Base-by-base conservation (phyloP, 1,140 invertebrate species). In the Cepaea nemoralis region DNA sequence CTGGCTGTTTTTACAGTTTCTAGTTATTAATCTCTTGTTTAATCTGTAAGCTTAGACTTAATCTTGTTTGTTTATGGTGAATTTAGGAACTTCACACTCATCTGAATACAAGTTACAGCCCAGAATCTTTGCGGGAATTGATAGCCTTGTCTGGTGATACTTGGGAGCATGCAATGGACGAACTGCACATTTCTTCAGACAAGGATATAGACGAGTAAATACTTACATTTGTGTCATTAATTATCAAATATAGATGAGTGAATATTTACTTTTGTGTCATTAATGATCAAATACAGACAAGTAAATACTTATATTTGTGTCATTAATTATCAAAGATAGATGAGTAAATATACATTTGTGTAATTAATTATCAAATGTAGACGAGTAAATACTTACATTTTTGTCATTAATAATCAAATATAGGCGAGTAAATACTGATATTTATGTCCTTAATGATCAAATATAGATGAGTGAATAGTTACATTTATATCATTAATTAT, bases 41-140 rank as follows among this genome's bases (percentile, higher is more conserved):
- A n/a, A n/a, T n/a, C n/a, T n/a, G n/a, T n/a, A n/a, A n/a, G n/a
- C n/a, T n/a, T n/a, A n/a, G n/a, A n/a, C n/a, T n/a, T n/a, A n/a
- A n/a, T n/a, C n/a, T n/a, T n/a, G n/a, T n/a, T n/a, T n/a, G n/a
- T n/a, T n/a, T n/a, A n/a, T n/a, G n/a, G n/a, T 55, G 22, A n/a
- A 74, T 81, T 6, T 78, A 95, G 95, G 96, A 97, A 92, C 91
- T 97, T 39, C 96, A 97, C 92, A 96, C 96, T 40, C 96, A 97
- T 92, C 92, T 97, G 35, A 97, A 96, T 93, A 96, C 96, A 12
- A 96, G 95, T 0, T 89, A 97, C 31, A 95, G 94, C 86, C 87
- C 91, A 50, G 84, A 91, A 33, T 96, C 94, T 63, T 92, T 96
- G 83, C 86, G 93, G 67, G 91, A 94, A 85, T 87, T 96, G 35